Percentiles rank a stretch among this genome's conserved stretches.
phyloP scores from a whole-genome alignment of 2,797 vertebrate species.

The Cossypha caffra region DNA sequence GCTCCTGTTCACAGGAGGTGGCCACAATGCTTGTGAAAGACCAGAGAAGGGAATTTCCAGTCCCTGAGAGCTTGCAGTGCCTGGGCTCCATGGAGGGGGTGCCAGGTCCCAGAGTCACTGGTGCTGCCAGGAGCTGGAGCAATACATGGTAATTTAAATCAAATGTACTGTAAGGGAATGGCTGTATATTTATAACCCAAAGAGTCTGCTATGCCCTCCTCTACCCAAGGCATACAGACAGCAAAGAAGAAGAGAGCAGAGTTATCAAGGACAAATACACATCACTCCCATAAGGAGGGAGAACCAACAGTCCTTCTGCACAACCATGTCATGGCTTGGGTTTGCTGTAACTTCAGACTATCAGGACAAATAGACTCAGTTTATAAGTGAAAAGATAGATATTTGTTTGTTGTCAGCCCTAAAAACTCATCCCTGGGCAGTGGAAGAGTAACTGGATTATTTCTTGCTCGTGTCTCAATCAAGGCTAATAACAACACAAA shows the following conservation, averaged over 20 bases:
- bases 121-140: not conserved
- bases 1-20: not conserved
- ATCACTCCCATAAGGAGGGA: not conserved
- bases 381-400: not conserved
- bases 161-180: not conserved
- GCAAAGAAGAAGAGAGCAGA: not conserved
- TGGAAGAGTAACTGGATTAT: not conserved
- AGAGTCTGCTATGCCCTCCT: not conserved
- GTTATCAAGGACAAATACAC: not conserved
- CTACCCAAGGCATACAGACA: not conserved
- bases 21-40: constrained; percentile 10
- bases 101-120: not conserved
- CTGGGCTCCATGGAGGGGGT: fast-evolving
- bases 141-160: not conserved
- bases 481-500: not conserved
- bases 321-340: not conserved
- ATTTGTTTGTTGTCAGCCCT: not conserved
- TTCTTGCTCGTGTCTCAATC: not conserved
- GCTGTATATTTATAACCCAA: not conserved
- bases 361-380: not conserved
- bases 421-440: not conserved
- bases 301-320: not conserved
- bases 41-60: not conserved
- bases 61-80: not conserved
- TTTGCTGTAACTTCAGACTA: not conserved